A percentile compares a stretch with the other conserved stretches of the same genome.
phyloP scores from a whole-genome alignment of 2,797 vertebrate genomes.

The Cygnus olor region DNA sequence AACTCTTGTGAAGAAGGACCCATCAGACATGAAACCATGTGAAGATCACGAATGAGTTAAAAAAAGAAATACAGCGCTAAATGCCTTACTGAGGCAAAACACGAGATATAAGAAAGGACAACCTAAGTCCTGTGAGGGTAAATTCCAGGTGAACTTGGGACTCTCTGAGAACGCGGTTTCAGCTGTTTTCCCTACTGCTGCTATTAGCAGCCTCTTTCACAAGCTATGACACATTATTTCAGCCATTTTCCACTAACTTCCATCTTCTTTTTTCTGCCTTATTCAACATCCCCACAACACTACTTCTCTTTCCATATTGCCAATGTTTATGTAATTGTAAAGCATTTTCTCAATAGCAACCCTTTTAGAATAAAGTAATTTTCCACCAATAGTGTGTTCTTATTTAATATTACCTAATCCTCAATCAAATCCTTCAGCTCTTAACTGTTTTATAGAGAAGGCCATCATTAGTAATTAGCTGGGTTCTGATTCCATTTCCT shows the following conservation, averaged over 20 bases:
- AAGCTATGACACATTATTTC: not conserved
- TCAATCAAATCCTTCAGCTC: not conserved
- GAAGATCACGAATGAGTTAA: not conserved
- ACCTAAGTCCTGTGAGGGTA: not conserved
- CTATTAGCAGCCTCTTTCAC: not conserved
- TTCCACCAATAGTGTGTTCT: not conserved
- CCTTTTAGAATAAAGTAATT: slow-evolving; percentile 51
- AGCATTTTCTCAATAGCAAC: not conserved
- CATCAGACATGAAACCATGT: slow-evolving; percentile 70
- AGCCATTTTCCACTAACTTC: not conserved
- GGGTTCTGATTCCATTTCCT: not conserved
- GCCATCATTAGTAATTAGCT: not conserved
- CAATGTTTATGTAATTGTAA: not conserved
- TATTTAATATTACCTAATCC: not conserved
- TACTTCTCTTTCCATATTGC: not conserved
- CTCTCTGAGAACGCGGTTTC: not conserved
- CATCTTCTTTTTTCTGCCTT: not conserved
- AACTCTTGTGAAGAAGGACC: slow-evolving; percentile 72
- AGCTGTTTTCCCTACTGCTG: not conserved
- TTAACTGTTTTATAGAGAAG: not conserved
- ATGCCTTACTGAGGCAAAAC: not conserved
- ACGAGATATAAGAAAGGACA: not conserved
- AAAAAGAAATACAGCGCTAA: not conserved
- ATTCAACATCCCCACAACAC: not conserved
- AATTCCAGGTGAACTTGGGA: not conserved